Base-by-base conservation (phyloP, 2,113 vertebrate species). In the Microtus montanus region DNA sequence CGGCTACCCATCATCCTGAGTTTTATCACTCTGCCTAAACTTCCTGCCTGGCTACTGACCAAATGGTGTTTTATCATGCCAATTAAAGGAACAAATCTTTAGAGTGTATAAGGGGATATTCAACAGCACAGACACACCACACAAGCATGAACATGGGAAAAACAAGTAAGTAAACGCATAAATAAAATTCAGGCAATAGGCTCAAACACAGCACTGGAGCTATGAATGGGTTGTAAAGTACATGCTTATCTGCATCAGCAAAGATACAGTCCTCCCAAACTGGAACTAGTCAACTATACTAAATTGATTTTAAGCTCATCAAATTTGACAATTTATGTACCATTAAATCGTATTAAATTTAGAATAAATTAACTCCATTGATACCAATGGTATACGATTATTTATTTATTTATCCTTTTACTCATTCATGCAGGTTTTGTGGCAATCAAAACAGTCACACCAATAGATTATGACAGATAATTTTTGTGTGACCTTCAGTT, bases 361-460 rank as follows among this genome's bases (percentile, higher is more conserved):
- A 66, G 7, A 63, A 2, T 61, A 17, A 54, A 49, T 52, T 70
- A 47, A 63, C 1, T 3, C n/a, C 28, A 90, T 91, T 89, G 52
- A 70, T 9, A 70, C 58, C 38, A 86, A 24, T 44, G 28, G 22
- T 90, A 68, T 30, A 0, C 35, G 35, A 73, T 80, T 26, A 41
- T 17, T 54, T 74, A 28, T 28, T 47, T 66, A 66, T 41, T 7
- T 85, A 5, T 93, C 26, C 9, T 10, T 54, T 79, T 22, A 95
- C 54, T 20, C 11, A 78, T n/a, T 95, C 30, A 26, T 1, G 9
- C 63, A 14, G 83, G 41, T 61, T 93, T 49, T 74, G 3, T 44
- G 8, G 0, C 2, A 11, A 13, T 73, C 17, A 68, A 1, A 7
- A 19, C 8, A 61, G 30, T 0, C 1, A 93, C 9, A n/a, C 0